Conservation (phyloP, 2,113 vertebrate genomes). For the Phylloscopus trochiloides region DNA sequence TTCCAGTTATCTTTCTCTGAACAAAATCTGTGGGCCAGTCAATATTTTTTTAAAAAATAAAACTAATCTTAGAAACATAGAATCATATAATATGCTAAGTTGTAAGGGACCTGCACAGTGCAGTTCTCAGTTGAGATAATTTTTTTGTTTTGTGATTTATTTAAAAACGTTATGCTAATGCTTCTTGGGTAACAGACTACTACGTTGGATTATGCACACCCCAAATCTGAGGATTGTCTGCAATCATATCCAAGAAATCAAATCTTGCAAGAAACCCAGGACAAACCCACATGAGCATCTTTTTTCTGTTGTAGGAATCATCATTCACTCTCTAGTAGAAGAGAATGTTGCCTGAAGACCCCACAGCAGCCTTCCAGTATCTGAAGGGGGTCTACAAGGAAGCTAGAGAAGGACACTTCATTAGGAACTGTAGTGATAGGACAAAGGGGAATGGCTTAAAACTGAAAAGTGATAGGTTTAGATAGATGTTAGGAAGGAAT, state of each 20-base stretch:
- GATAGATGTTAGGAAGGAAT: background rate
- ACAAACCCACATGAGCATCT: background rate
- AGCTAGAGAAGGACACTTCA: background rate
- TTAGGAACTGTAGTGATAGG: background rate
- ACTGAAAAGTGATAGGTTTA: accelerated
- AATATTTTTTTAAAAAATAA: background rate
- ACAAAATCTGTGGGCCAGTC: background rate
- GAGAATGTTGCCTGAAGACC: background rate
- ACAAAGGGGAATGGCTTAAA: background rate
- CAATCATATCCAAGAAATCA: background rate
- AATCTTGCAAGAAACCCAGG: accelerated
- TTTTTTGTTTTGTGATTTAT: background rate
- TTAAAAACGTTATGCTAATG: background rate
- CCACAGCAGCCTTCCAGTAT: background rate
- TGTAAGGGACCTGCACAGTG: background rate
- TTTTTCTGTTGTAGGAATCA: background rate
- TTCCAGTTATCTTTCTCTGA: background rate
- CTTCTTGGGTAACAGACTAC: background rate
- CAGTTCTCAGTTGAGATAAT: background rate
- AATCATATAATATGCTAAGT: background rate
- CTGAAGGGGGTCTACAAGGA: background rate
- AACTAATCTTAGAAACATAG: background rate
- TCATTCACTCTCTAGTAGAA: background rate
- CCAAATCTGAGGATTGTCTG: background rate
- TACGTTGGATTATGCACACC: accelerated